These are phyloP conservation scores for Andricus quercusramuli DNA, from an alignment of 2,888 invertebrate species.

Conservation along the genomic window DNA sequence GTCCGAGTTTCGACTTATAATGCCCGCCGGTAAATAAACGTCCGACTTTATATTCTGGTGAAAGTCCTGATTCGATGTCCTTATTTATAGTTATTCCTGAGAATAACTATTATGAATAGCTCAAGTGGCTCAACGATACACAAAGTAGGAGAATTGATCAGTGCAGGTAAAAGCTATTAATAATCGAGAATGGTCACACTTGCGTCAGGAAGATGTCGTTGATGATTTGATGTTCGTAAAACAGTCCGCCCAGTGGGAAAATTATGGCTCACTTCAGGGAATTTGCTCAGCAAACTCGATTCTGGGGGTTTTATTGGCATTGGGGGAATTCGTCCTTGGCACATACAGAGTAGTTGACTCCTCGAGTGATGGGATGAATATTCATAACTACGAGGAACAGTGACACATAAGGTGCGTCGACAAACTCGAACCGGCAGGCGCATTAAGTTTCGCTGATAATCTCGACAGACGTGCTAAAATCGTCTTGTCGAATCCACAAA, in stretches of 20 bases:
- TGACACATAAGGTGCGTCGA: constrained; percentile 37
- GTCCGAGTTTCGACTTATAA: constrained; percentile 31
- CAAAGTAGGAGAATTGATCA: constrained; percentile 4
- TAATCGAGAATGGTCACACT: neutral
- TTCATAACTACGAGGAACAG: constrained; percentile 39
- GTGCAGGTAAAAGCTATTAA: neutral
- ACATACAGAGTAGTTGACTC: constrained; percentile 5
- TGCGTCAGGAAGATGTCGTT: neutral
- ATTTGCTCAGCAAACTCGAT: neutral
- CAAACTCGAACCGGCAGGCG: constrained; percentile 40
- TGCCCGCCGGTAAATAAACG: constrained; percentile 23
- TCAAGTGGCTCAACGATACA: neutral
- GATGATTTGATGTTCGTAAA: neutral
- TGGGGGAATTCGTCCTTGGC: constrained; percentile 24
- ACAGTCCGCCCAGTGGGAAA: neutral
- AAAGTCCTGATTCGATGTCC: constrained; percentile 25
- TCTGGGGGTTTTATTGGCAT: neutral
- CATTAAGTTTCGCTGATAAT: constrained; percentile 40
- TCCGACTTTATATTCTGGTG: constrained; percentile 40
- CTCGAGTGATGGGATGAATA: constrained; percentile 25
- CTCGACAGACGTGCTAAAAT: constrained; percentile 41
- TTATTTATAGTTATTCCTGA: constrained; percentile 29
- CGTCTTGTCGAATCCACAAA: constrained; percentile 26
- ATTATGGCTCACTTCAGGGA: constrained; percentile 22
- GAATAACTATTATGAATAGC: constrained; percentile 5